Evolutionary conservation across 2,797 vertebrate species (phyloP).

Genomic region (Artibeus lituratus): DNA sequence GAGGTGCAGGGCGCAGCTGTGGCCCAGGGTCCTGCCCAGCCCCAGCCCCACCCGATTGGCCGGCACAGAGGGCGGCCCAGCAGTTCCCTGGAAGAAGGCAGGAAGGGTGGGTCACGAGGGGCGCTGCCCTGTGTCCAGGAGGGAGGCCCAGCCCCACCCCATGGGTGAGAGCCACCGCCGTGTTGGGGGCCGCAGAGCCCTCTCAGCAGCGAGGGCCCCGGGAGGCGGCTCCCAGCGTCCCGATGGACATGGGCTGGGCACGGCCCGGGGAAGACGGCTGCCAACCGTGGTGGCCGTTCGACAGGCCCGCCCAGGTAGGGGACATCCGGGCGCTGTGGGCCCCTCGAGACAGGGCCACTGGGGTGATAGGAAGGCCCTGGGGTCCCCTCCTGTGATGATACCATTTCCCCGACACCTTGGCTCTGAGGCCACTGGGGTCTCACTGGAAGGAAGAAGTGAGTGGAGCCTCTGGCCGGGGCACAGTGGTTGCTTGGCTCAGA

Average conservation of each 20-base stretch:
- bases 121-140: background rate
- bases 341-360: background rate
- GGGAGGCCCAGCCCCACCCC: background rate
- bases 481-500: accelerated
- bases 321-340: background rate
- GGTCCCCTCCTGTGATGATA: background rate
- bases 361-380: background rate
- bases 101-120: conserved; percentile 15
- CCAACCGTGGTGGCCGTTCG: accelerated
- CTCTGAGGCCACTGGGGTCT: background rate
- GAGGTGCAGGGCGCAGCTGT: background rate
- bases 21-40: background rate
- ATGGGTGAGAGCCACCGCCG: background rate
- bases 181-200: accelerated
- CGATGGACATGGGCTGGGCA: accelerated
- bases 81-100: accelerated
- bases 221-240: accelerated
- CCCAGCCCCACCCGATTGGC: no score
- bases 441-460: background rate
- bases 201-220: accelerated
- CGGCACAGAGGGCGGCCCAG: background rate
- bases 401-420: background rate
- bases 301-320: background rate
- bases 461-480: no score
- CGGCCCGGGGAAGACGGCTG: accelerated